These are phyloP conservation scores for Colistium nudipinnis DNA, from an alignment of 2,113 vertebrate genomes.

Conservation along the genomic window DNA sequence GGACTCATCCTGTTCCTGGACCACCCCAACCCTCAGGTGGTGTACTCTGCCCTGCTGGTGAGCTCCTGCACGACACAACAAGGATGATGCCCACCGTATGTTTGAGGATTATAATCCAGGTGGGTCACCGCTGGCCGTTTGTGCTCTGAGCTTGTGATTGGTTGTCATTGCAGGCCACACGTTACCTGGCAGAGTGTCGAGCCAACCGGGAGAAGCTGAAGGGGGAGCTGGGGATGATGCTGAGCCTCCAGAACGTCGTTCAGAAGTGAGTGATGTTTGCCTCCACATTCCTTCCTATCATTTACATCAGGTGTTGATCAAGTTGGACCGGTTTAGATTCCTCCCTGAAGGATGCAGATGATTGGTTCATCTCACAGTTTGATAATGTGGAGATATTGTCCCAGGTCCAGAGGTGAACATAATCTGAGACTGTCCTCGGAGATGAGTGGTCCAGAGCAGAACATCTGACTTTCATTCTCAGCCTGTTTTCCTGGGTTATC, in stretches of 20 bases:
- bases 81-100: too few relatives aligned
- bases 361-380: too few relatives aligned
- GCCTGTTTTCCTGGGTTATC: background rate
- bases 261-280: conserved; percentile 87
- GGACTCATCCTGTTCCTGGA: conserved; percentile 96
- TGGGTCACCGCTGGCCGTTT: background rate
- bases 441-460: background rate
- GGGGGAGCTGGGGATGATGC: conserved; percentile 92
- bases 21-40: conserved; percentile 89
- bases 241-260: conserved; percentile 91
- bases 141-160: conserved; percentile 18
- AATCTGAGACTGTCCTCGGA: too few relatives aligned
- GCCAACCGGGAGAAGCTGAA: conserved; percentile 92
- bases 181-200: conserved; percentile 92
- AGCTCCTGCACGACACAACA: conserved; percentile 29
- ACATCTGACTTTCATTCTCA: background rate
- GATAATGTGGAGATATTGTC: too few relatives aligned
- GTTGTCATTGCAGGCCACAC: conserved; percentile 82
- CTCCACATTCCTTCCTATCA: too few relatives aligned
- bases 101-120: too few relatives aligned
- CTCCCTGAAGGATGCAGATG: too few relatives aligned
- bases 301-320: too few relatives aligned
- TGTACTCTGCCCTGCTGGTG: conserved; percentile 94
- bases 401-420: too few relatives aligned
- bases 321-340: too few relatives aligned